phyloP scores from a whole-genome alignment of 2,113 vertebrate genomes.

The Ifrita kowaldi region DNA sequence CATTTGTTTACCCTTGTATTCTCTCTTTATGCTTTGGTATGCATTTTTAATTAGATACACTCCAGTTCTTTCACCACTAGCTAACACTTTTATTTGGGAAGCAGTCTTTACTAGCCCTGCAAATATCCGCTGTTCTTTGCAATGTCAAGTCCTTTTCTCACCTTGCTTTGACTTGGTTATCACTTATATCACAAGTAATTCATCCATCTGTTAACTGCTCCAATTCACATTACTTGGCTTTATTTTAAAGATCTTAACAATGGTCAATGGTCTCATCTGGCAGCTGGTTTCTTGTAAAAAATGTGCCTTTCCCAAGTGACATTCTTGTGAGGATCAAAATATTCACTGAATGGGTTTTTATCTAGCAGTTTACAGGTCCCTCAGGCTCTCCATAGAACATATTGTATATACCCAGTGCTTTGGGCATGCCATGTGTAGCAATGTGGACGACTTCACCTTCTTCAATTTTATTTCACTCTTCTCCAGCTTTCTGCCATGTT shows the following conservation, averaged over 20 bases:
- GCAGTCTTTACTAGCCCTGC: conserved; percentile 66
- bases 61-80: conserved; percentile 62
- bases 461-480: conserved; percentile 2
- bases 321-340: conserved; percentile 63
- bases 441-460: conserved; percentile 41
- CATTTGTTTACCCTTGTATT: conserved; percentile 69
- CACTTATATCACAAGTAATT: conserved; percentile 70
- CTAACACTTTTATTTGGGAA: conserved; percentile 70
- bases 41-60: conserved; percentile 67
- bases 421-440: conserved; percentile 53
- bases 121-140: conserved; percentile 68
- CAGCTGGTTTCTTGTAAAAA: conserved; percentile 70
- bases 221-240: conserved; percentile 69
- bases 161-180: conserved; percentile 71
- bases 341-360: conserved; percentile 58
- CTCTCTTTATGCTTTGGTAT: conserved; percentile 60
- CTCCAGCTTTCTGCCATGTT: conserved; percentile 23
- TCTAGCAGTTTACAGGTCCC: conserved; percentile 59
- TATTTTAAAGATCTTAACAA: conserved; percentile 71
- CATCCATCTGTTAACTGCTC: conserved; percentile 68
- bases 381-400: conserved; percentile 55
- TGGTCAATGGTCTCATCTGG: conserved; percentile 68
- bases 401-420: conserved; percentile 52
- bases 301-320: conserved; percentile 64
- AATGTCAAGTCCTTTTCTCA: conserved; percentile 71